Evolutionary conservation across 1,140 invertebrate genomes (phyloP), one percentile per base, ranked within the genome.

Genomic region (Alviniconcha marisindica): DNA sequence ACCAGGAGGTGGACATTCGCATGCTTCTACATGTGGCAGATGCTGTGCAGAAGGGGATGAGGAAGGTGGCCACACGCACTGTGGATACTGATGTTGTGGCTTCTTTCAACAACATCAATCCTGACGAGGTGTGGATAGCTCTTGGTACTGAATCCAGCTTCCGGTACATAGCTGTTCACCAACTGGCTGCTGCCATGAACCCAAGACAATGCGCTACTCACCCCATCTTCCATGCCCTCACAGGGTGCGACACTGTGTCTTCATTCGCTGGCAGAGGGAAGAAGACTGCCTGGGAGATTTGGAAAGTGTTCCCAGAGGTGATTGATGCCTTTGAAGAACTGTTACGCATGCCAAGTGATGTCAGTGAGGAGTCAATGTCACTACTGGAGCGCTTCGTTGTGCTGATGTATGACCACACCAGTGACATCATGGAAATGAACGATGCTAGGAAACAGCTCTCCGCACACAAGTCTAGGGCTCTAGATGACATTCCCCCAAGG

Each of bases 61-160:
- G 36, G 7, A 76, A 44, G 40, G n/a, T 40, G 15, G 12, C 36
- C 14, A 76, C 36, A 5, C 5, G 36, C 10, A 76, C 73, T 10
- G 73, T 76, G 5, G 73, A 76, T n/a, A 76, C 73, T 40, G 73
- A 76, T 44, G 73, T 77, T 28, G 73, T 76, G 33, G 73, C 36
- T 5, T 31, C 36, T 28, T 5, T 40, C n/a, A n/a, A n/a, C 5
- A 40, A 76, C 28, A 12, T 5, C 38, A 40, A 40, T 33, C 40
- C 14, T 14, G 73, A 76, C 12, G 73, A 76, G 36, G 12, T 76
- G 33, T 76, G 73, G 73, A 12, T 76, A n/a, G 73, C 36, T 5
- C 36, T 76, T 76, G 73, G 73, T 10, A 76, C 40, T 76, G 73
- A 33, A 14, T 12, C 5, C 10, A 76, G 36, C 36, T 40, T 76